A percentile compares a stretch with the other conserved stretches of the same genome.
Evolutionary conservation across 2,797 vertebrate genomes (phyloP).

Genomic region (Phrynocephalus vlangalii): DNA sequence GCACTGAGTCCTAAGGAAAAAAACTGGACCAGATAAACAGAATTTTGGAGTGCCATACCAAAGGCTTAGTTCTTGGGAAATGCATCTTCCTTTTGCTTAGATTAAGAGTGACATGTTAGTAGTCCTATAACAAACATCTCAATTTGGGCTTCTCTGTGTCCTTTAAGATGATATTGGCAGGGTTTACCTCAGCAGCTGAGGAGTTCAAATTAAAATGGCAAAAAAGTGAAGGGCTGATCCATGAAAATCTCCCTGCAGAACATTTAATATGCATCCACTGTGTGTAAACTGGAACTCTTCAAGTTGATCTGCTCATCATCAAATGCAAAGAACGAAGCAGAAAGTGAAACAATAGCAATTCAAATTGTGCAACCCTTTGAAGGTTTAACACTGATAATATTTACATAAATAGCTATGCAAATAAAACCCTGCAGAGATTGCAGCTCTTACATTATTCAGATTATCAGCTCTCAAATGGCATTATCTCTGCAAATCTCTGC

Average conservation of each 20-base stretch:
- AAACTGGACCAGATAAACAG: not conserved
- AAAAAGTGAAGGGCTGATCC: slow-evolving; percentile 1
- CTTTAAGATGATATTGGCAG: slow-evolving; percentile 22
- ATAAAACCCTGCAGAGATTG: slow-evolving; percentile 42
- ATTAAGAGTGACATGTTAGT: not conserved
- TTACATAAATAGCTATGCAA: slow-evolving; percentile 49
- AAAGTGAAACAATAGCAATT: slow-evolving; percentile 34
- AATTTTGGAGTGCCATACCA: not conserved
- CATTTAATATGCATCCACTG: slow-evolving; percentile 41
- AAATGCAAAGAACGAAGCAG: slow-evolving; percentile 45
- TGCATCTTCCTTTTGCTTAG: not conserved
- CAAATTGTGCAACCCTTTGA: slow-evolving; percentile 38
- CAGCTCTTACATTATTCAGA: slow-evolving; percentile 48
- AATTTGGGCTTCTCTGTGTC: not conserved
- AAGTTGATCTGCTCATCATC: slow-evolving; percentile 45
- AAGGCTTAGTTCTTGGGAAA: not conserved
- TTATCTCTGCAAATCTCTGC: slow-evolving; percentile 30
- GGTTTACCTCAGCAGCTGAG: slow-evolving; percentile 8
- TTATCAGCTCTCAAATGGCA: slow-evolving; percentile 42
- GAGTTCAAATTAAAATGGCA: slow-evolving; percentile 22
- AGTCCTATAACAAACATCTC: slow-evolving; percentile 13
- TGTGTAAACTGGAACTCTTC: slow-evolving; percentile 55
- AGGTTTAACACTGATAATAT: slow-evolving; percentile 55
- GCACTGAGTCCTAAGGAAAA: not conserved
- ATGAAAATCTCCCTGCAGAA: slow-evolving; percentile 5